phyloP scores from a whole-genome alignment of 2,888 invertebrate genomes.

The Rhopalosiphum nymphaeae region DNA sequence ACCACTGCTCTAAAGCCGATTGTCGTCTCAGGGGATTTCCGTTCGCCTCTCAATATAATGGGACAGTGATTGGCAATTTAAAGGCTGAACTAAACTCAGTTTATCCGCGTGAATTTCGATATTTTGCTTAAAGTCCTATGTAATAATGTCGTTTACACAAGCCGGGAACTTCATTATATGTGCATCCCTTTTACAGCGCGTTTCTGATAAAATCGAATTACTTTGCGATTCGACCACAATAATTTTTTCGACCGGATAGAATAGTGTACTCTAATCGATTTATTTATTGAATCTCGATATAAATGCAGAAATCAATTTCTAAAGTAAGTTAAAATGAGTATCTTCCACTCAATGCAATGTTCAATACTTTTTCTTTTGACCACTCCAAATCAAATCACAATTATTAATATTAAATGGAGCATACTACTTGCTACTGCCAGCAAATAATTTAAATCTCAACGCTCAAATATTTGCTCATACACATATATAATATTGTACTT shows the following conservation, averaged over 20 bases:
- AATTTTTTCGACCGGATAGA: constrained; percentile 22
- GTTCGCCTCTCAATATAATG: constrained; percentile 66
- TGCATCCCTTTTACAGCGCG: constrained; percentile 39
- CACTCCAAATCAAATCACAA: constrained; percentile 1
- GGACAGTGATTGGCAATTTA: constrained; percentile 67
- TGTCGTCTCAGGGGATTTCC: constrained; percentile 58
- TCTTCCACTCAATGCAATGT: neutral
- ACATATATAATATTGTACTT: neutral
- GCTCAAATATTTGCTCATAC: neutral
- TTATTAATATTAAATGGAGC: neutral
- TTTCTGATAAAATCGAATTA: constrained; percentile 53
- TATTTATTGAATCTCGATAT: constrained; percentile 47
- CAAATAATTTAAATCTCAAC: neutral
- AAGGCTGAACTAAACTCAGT: constrained; percentile 66
- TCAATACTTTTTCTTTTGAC: constrained; percentile 7
- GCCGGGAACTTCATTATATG: constrained; percentile 40
- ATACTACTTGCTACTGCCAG: neutral
- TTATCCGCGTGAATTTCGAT: constrained; percentile 66
- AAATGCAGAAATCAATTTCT: neutral
- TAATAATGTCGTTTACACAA: constrained; percentile 64
- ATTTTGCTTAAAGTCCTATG: constrained; percentile 62
- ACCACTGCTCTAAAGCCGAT: constrained; percentile 58
- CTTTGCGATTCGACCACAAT: constrained; percentile 48
- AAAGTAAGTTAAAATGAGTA: constrained; percentile 16
- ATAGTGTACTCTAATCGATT: constrained; percentile 50